Conservation (phyloP, 2,888 invertebrate genomes). For the Stictocephala bisonia region DNA sequence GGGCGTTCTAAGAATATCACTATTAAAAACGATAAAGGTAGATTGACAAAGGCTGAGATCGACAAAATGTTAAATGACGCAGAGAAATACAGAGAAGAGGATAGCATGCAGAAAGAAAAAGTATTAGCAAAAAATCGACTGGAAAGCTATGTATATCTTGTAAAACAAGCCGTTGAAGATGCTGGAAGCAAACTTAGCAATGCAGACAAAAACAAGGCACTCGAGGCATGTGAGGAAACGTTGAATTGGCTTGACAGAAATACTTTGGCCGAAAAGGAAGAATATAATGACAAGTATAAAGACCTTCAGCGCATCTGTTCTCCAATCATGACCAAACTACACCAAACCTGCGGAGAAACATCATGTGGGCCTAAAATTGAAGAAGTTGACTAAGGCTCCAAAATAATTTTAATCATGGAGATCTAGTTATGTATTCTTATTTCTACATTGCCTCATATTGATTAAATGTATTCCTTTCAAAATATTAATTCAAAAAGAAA, state of each 20-base stretch:
- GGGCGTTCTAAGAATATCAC: slow-evolving; percentile 81
- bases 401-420: background rate
- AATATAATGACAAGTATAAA: slow-evolving; percentile 81
- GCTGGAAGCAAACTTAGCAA: slow-evolving; percentile 73
- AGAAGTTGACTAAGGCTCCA: slow-evolving; percentile 66
- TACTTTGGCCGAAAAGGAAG: slow-evolving; percentile 80
- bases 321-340: slow-evolving; percentile 85
- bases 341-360: slow-evolving; percentile 71
- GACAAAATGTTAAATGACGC: slow-evolving; percentile 82
- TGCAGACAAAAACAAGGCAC: slow-evolving; percentile 75
- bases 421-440: background rate
- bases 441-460: too few relatives aligned
- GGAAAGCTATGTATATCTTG: slow-evolving; percentile 76
- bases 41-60: slow-evolving; percentile 84
- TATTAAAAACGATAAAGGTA: slow-evolving; percentile 84
- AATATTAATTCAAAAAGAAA: too few relatives aligned
- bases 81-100: slow-evolving; percentile 76
- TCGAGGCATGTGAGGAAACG: slow-evolving; percentile 70
- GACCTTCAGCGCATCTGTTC: slow-evolving; percentile 79
- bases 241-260: slow-evolving; percentile 86
- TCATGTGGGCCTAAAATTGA: slow-evolving; percentile 66
- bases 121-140: slow-evolving; percentile 77
- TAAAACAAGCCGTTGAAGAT: slow-evolving; percentile 71
- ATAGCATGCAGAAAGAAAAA: slow-evolving; percentile 75
- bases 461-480: too few relatives aligned